These are phyloP conservation scores for Hedychridium roseum DNA, from an alignment of 2,888 invertebrate species.

Conservation along the genomic window DNA sequence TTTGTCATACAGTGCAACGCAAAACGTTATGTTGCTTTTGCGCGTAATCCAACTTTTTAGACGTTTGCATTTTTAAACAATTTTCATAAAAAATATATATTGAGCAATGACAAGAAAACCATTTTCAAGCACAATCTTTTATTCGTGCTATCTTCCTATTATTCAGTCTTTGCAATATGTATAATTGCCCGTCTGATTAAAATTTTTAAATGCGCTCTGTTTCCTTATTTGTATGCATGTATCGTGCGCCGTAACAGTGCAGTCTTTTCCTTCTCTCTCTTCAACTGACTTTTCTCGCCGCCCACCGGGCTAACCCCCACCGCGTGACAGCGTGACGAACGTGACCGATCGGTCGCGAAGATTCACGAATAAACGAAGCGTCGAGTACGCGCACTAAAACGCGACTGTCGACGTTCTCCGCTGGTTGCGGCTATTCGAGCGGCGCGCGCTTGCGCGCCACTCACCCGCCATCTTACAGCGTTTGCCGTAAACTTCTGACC, in stretches of 20 bases:
- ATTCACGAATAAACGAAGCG: slow-evolving; percentile 21
- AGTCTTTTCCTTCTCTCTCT: slow-evolving; percentile 21
- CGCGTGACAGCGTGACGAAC: background rate
- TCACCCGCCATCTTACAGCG: slow-evolving; percentile 18
- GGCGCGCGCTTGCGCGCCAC: slow-evolving; percentile 24
- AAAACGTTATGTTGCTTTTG: too few species aligned
- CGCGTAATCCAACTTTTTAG: too few species aligned
- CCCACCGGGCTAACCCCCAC: slow-evolving; percentile 22
- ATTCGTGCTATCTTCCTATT: too few species aligned
- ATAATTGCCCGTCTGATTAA: too few species aligned
- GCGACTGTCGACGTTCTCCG: slow-evolving; percentile 20
- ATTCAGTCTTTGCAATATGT: too few species aligned
- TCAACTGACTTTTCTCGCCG: background rate
- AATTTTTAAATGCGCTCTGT: too few species aligned
- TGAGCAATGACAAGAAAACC: too few species aligned
- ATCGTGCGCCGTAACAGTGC: slow-evolving; percentile 10
- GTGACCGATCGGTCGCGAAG: slow-evolving; percentile 21
- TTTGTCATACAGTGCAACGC: too few species aligned
- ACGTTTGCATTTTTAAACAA: too few species aligned
- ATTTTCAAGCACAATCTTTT: too few species aligned
- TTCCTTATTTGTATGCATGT: slow-evolving; percentile 3
- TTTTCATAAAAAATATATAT: too few species aligned
- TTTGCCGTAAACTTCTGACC: background rate
- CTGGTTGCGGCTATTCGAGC: slow-evolving; percentile 7
- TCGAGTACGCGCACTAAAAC: slow-evolving; percentile 26